Evolutionary conservation across 2,113 vertebrate species (phyloP).

Genomic region (Anolis carolinensis): DNA sequence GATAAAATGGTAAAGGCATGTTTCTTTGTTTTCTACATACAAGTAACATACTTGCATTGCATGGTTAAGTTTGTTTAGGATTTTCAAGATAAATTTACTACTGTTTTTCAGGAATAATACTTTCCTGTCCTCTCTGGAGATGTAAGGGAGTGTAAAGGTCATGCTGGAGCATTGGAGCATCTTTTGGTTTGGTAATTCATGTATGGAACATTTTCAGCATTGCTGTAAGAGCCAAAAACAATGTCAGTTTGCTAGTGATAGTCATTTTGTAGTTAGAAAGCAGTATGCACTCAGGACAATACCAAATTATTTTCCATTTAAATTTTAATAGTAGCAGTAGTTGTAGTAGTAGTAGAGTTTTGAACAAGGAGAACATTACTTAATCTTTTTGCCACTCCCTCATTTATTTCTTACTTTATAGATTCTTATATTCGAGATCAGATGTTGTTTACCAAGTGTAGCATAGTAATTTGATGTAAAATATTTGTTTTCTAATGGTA

Average conservation of each 20-base stretch:
- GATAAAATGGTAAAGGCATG: accelerated
- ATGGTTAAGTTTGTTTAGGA: neutral
- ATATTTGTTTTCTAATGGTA: slow-evolving; percentile 60
- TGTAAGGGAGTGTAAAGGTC: slow-evolving; percentile 33
- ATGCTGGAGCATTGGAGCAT: slow-evolving; percentile 57
- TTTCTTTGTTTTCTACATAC: neutral
- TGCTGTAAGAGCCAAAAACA: slow-evolving; percentile 67
- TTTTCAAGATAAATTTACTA: neutral
- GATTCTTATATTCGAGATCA: slow-evolving; percentile 3
- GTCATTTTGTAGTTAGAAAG: slow-evolving; percentile 58
- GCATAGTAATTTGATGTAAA: slow-evolving; percentile 51
- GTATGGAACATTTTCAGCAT: slow-evolving; percentile 68
- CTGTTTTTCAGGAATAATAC: neutral
- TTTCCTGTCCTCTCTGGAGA: too few species aligned
- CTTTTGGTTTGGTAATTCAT: slow-evolving; percentile 70
- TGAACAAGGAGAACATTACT: slow-evolving; percentile 46
- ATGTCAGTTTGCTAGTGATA: slow-evolving; percentile 66
- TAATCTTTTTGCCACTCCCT: slow-evolving; percentile 2
- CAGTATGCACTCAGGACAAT: slow-evolving; percentile 62
- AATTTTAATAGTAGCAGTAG: slow-evolving; percentile 63
- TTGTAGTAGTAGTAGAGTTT: too few species aligned
- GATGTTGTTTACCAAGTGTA: neutral
- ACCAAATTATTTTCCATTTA: slow-evolving; percentile 71
- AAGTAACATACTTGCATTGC: neutral
- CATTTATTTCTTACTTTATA: slow-evolving; percentile 24